Conservation (phyloP, 2,113 vertebrate species). For the Xyrauchen texanus region DNA sequence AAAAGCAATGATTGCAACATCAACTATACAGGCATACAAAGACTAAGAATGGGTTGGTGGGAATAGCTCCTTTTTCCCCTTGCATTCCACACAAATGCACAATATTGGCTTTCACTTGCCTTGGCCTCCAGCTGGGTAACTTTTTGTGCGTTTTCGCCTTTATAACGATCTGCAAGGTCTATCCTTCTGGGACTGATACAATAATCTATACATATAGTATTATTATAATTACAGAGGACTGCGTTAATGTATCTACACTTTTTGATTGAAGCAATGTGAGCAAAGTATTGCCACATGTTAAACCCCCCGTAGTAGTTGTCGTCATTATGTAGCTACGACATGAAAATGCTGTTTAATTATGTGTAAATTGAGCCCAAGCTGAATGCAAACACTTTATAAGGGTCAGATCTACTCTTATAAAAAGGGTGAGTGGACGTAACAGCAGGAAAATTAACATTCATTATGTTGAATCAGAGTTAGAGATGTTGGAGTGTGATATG, state of each 20-base stretch:
- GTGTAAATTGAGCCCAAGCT: not conserved
- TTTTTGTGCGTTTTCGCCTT: not conserved
- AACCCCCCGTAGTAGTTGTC: not conserved
- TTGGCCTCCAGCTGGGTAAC: conserved; percentile 65
- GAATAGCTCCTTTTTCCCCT: conserved; percentile 53
- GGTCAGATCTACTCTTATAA: conserved; percentile 31
- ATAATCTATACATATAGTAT: conserved; percentile 1
- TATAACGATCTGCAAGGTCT: not conserved
- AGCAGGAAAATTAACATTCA: conserved; percentile 51
- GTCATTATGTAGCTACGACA: conserved; percentile 18
- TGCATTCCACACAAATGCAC: conserved; percentile 62
- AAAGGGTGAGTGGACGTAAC: conserved; percentile 36
- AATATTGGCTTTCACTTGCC: conserved; percentile 49
- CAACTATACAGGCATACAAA: conserved; percentile 89
- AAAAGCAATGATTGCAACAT: conserved; percentile 84
- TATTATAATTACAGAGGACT: not conserved
- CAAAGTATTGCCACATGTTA: not conserved
- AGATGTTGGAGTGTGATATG: conserved; percentile 17
- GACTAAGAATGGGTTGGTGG: conserved; percentile 70
- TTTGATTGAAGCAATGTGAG: conserved; percentile 21
- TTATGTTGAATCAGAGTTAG: conserved; percentile 32
- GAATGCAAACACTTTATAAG: conserved; percentile 22
- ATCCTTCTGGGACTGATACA: not conserved
- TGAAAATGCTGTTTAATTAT: conserved; percentile 14
- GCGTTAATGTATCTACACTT: not conserved